Evolutionary conservation across 2,888 invertebrate genomes (phyloP).

Genomic region (Crioceris asparagi): DNA sequence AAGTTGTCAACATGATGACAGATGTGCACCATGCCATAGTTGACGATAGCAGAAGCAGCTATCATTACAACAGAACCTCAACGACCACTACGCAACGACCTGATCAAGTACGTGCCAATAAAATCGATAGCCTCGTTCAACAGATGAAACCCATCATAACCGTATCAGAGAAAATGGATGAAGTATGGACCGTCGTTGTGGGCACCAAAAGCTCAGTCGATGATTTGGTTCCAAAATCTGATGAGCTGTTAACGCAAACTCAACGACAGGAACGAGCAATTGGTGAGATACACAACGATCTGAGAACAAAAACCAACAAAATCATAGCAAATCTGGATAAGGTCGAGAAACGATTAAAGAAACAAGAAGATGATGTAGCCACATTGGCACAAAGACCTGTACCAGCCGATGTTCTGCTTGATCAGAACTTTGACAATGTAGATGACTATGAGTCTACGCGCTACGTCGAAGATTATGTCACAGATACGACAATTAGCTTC

Average conservation of each 20-base stretch:
- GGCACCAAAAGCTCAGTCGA: conserved; percentile 83
- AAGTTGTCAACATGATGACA: conserved; percentile 65
- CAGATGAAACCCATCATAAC: conserved; percentile 77
- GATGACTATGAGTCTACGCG: conserved; percentile 69
- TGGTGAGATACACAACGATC: conserved; percentile 73
- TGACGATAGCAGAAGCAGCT: conserved; percentile 50
- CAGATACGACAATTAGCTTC: conserved; percentile 31
- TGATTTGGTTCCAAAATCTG: conserved; percentile 75
- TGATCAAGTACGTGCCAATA: conserved; percentile 49
- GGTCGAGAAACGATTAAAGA: conserved; percentile 72
- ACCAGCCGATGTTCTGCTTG: conserved; percentile 61
- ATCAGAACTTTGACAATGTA: conserved; percentile 67
- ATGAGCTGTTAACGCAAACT: conserved; percentile 73
- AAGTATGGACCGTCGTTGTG: conserved; percentile 83
- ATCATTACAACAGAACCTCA: conserved; percentile 38
- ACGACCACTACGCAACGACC: conserved; percentile 52
- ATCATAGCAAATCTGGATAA: conserved; percentile 81
- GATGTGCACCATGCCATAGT: conserved; percentile 78
- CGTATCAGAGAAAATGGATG: conserved; percentile 83
- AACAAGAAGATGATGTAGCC: conserved; percentile 76
- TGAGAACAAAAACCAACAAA: conserved; percentile 71
- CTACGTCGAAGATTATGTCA: conserved; percentile 38
- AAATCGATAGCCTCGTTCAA: conserved; percentile 69
- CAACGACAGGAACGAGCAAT: conserved; percentile 80
- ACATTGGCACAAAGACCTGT: conserved; percentile 65